Evolutionary conservation across 2,797 vertebrate species (phyloP).

Genomic region (Anguilla anguilla): DNA sequence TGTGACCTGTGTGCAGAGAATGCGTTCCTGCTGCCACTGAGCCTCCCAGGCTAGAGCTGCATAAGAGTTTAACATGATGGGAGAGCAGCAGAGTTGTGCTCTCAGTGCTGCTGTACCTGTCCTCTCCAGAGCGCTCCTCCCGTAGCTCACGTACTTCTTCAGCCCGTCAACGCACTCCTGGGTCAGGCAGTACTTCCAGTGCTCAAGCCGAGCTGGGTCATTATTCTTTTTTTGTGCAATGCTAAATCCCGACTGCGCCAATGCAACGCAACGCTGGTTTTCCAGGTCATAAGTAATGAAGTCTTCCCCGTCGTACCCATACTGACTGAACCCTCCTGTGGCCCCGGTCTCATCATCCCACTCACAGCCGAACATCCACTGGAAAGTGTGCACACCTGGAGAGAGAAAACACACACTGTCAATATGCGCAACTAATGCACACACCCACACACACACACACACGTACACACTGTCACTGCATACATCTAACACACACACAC

Average conservation of each 20-base stretch:
- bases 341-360: slow-evolving; percentile 32
- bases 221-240: slow-evolving; percentile 26
- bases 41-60: neutral
- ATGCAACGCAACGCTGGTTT: slow-evolving; percentile 30
- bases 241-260: neutral
- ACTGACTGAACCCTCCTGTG: fast-evolving
- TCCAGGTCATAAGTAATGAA: slow-evolving; percentile 21
- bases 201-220: fast-evolving
- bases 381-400: slow-evolving; percentile 39
- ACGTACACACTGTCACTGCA: no score
- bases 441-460: neutral
- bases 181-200: fast-evolving
- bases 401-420: slow-evolving; percentile 22
- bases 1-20: no score
- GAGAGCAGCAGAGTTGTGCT: neutral
- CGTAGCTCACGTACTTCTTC: slow-evolving; percentile 47
- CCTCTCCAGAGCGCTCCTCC: slow-evolving; percentile 18
- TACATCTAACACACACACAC: no score
- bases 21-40: neutral
- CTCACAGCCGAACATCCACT: slow-evolving; percentile 36
- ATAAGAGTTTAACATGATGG: neutral
- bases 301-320: slow-evolving; percentile 44
- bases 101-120: slow-evolving; percentile 46
- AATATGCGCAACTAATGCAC: neutral
- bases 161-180: neutral